phyloP scores from a whole-genome alignment of 1,140 invertebrate genomes.

The Brachionus paranguensis region DNA sequence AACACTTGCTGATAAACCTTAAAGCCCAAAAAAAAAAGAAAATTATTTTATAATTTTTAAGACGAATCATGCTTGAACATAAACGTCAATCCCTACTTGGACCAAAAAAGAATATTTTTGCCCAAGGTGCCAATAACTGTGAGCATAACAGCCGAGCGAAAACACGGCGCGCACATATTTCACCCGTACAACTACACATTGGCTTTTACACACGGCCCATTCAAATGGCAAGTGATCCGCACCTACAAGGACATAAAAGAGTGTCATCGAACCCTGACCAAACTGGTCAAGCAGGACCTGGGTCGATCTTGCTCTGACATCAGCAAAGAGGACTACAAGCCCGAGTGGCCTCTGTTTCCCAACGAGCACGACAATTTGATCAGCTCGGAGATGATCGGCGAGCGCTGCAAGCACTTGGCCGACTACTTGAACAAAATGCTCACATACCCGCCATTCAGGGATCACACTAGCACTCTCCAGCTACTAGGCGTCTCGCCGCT shows the following conservation, averaged over 20 bases:
- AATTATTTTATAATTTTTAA: neutral
- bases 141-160: slow-evolving; percentile 23
- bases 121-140: neutral
- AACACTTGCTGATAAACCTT: neutral
- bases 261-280: neutral
- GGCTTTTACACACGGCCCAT: neutral
- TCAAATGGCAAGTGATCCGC: slow-evolving; percentile 9
- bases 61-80: neutral
- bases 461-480: neutral
- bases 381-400: neutral
- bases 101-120: neutral
- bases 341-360: slow-evolving; percentile 34
- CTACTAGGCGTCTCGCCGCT: neutral
- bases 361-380: slow-evolving; percentile 33
- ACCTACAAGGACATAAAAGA: slow-evolving; percentile 35
- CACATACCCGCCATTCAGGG: slow-evolving; percentile 29
- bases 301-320: slow-evolving; percentile 32
- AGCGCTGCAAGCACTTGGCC: slow-evolving; percentile 17
- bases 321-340: neutral
- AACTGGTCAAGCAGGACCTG: slow-evolving; percentile 19
- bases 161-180: slow-evolving; percentile 36
- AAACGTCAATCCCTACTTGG: neutral
- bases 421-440: slow-evolving; percentile 3
- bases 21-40: neutral
- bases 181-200: slow-evolving; percentile 39